These are phyloP conservation scores for Heliconius hewitsoni DNA, from an alignment of 1,140 invertebrate genomes.

Conservation along the genomic window DNA sequence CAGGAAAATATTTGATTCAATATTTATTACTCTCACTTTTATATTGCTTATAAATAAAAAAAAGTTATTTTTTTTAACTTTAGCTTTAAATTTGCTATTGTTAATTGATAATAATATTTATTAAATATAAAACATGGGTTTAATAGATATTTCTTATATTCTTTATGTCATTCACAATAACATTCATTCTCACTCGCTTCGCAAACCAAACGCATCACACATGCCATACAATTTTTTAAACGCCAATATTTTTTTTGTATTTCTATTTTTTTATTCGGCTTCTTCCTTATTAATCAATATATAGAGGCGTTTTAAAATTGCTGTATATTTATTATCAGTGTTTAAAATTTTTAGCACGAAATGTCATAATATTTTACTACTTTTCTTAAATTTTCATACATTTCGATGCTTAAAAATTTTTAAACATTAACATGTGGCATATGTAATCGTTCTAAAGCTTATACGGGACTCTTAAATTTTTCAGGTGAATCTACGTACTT, in stretches of 20 bases:
- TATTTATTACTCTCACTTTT: conserved; percentile 15
- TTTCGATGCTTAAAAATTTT: conserved; percentile 8
- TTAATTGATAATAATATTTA: background rate
- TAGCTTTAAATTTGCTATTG: background rate
- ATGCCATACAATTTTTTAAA: conserved; percentile 65
- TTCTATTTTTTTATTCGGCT: conserved; percentile 4
- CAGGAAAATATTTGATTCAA: conserved; percentile 14
- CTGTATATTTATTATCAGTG: background rate
- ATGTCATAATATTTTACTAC: background rate
- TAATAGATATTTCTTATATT: conserved; percentile 19
- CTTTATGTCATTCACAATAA: conserved; percentile 33
- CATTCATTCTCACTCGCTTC: conserved; percentile 53
- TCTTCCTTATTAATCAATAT: background rate
- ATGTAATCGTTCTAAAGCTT: conserved; percentile 40
- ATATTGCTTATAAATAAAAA: background rate
- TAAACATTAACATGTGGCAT: conserved; percentile 32
- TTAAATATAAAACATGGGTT: conserved; percentile 15
- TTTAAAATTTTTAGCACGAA: background rate
- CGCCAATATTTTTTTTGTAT: conserved; percentile 36
- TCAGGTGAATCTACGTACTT: conserved; percentile 82
- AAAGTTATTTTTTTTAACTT: background rate
- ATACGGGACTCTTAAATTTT: conserved; percentile 73
- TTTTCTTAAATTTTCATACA: background rate
- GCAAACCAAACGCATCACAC: conserved; percentile 63
- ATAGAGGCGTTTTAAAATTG: conserved; percentile 35